Evolutionary conservation across 2,113 vertebrate species (phyloP).

Genomic region (Puffinus mauretanicus): DNA sequence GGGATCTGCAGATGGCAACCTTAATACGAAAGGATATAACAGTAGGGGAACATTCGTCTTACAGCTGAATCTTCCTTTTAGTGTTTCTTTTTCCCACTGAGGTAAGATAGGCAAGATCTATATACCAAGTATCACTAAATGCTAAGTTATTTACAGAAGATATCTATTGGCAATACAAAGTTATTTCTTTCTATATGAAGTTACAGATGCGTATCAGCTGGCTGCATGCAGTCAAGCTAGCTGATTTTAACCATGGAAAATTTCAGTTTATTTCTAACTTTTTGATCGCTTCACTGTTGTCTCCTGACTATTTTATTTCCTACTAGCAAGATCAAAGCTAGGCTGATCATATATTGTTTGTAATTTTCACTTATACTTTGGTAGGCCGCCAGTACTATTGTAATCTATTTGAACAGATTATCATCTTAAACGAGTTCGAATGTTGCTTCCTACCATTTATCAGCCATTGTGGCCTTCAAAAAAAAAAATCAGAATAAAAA

Average conservation of each 20-base stretch:
- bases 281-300: background rate
- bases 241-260: background rate
- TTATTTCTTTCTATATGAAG: background rate
- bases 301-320: background rate
- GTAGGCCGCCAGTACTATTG: background rate
- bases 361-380: background rate
- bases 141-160: background rate
- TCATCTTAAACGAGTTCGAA: background rate
- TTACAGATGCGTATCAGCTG: background rate
- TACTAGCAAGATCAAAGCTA: background rate
- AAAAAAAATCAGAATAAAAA: background rate
- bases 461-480: background rate
- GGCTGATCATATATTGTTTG: background rate
- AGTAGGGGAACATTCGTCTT: background rate
- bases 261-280: background rate
- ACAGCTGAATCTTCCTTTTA: background rate
- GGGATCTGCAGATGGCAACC: background rate
- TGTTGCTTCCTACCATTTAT: background rate
- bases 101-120: background rate
- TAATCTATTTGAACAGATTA: background rate
- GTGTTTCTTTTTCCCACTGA: too few relatives aligned
- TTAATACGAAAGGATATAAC: background rate
- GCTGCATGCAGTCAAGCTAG: background rate
- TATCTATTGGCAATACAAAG: background rate
- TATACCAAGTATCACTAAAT: background rate